Percentiles rank a stretch among this genome's conserved stretches.
Conservation (phyloP, 2,797 vertebrate species). For the Craterocephalus amniculus region DNA sequence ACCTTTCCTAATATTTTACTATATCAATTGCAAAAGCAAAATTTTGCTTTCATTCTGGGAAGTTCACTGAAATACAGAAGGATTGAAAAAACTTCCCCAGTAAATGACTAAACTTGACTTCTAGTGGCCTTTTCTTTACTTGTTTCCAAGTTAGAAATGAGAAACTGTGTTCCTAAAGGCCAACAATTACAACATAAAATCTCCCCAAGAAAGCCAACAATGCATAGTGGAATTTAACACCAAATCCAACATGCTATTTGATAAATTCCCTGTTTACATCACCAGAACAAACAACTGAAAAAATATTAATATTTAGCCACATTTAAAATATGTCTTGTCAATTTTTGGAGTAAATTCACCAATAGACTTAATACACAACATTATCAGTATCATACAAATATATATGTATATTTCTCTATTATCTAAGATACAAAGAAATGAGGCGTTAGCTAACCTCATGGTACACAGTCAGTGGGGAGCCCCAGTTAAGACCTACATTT, state of each 20-base stretch:
- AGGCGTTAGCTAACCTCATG: slow-evolving; percentile 52
- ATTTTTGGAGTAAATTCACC: slow-evolving; percentile 39
- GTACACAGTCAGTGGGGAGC: slow-evolving; percentile 53
- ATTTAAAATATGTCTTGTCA: slow-evolving; percentile 69
- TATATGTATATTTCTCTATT: slow-evolving; percentile 63
- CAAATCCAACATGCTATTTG: not conserved
- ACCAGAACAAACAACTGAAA: slow-evolving; percentile 12
- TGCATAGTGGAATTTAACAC: not conserved
- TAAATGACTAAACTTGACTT: not conserved
- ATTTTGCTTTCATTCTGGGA: not conserved
- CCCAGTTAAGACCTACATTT: slow-evolving; percentile 39
- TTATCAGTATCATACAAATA: slow-evolving; percentile 66
- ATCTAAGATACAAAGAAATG: slow-evolving; percentile 67
- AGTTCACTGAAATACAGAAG: not conserved
- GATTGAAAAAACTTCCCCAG: not conserved
- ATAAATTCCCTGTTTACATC: not conserved
- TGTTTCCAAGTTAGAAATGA: not conserved
- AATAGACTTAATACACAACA: slow-evolving; percentile 54
- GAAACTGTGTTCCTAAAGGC: not conserved
- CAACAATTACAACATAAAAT: not conserved
- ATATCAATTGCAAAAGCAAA: not conserved
- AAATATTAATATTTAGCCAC: slow-evolving; percentile 55
- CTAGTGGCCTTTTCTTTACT: not conserved
- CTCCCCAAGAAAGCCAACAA: not conserved
- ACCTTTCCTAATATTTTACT: not conserved